A percentile compares a stretch with the other conserved stretches of the same genome.
phyloP scores from a whole-genome alignment of 2,797 vertebrate genomes.

The Poecilia gillii region DNA sequence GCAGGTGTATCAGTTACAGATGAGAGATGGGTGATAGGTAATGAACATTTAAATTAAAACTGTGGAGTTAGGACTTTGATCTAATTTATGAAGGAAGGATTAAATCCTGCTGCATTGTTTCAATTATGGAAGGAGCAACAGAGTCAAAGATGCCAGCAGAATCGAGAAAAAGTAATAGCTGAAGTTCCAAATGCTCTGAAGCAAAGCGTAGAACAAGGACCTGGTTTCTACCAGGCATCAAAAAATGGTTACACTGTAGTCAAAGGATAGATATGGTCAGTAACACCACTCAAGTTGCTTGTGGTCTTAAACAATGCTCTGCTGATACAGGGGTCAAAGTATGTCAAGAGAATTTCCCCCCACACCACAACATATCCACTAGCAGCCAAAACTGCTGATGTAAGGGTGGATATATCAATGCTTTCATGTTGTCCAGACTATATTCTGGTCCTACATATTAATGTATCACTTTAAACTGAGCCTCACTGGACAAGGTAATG shows the following conservation, averaged over 20 bases:
- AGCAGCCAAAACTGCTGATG: background rate
- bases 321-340: background rate
- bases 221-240: background rate
- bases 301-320: background rate
- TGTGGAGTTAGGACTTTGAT: background rate
- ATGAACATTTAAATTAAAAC: background rate
- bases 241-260: background rate
- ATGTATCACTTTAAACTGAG: background rate
- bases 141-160: background rate
- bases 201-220: too few species aligned
- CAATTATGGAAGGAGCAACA: background rate
- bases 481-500: background rate
- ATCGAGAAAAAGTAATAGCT: background rate
- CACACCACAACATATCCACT: background rate
- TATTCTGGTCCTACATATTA: background rate
- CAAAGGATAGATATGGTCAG: background rate
- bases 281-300: background rate
- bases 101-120: background rate
- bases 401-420: background rate
- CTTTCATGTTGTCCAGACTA: background rate
- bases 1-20: slow-evolving; percentile 22
- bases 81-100: background rate
- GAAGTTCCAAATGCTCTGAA: too few species aligned
- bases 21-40: slow-evolving; percentile 16
- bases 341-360: background rate